Percentiles rank a stretch among this genome's conserved stretches.
These are phyloP conservation scores for Athripsodes cinereus DNA, from an alignment of 2,888 invertebrate species.

Conservation along the genomic window DNA sequence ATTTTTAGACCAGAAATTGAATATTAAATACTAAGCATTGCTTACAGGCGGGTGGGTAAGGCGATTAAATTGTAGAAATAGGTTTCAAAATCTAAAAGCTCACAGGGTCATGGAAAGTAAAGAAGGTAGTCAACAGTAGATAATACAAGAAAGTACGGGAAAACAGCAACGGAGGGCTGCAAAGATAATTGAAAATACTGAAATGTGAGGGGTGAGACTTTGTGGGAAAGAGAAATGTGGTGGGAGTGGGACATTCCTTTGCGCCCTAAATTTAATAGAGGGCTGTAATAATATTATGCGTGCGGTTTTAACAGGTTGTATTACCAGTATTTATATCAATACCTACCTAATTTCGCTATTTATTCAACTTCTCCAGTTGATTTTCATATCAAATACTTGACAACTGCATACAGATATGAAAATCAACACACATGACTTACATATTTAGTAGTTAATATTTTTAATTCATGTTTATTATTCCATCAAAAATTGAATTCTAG, in stretches of 20 bases:
- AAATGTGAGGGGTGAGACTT: not conserved
- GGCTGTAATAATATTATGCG: not conserved
- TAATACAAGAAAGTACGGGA: not conserved
- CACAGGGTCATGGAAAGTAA: not conserved
- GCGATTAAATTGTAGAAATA: not conserved
- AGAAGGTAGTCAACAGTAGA: not conserved
- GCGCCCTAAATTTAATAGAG: not conserved
- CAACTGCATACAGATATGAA: not conserved
- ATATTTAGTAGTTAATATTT: too few species aligned
- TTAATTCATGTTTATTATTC: too few species aligned
- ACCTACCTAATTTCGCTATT: too few species aligned
- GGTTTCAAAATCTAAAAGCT: not conserved
- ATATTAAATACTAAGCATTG: too few species aligned
- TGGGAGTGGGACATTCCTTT: not conserved
- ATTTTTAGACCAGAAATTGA: too few species aligned
- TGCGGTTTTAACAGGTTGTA: not conserved
- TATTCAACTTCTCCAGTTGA: not conserved
- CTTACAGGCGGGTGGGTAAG: too few species aligned
- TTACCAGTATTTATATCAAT: not conserved
- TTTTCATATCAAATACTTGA: not conserved
- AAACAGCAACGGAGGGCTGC: not conserved
- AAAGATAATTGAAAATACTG: not conserved
- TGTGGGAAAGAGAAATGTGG: not conserved
- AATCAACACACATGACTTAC: too few species aligned
- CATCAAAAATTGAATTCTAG: too few species aligned